A percentile compares a stretch with the other conserved stretches of the same genome.
Evolutionary conservation across 2,113 vertebrate genomes (phyloP).

Genomic region (Atherinomorus stipes): DNA sequence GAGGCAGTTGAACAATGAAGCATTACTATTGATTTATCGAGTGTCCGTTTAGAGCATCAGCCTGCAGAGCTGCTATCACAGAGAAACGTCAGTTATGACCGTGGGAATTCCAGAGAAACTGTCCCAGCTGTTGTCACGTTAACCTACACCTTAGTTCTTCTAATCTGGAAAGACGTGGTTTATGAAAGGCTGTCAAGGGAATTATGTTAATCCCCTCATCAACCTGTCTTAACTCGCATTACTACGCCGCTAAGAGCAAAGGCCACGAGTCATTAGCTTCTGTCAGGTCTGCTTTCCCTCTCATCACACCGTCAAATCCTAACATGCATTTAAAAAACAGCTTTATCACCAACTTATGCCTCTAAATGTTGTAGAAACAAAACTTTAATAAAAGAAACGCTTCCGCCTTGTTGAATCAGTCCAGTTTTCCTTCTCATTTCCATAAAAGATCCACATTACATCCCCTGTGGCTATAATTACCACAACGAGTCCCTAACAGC

Average conservation of each 20-base stretch:
- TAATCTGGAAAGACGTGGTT: neutral
- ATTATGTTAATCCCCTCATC: slow-evolving; percentile 29
- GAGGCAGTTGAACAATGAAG: slow-evolving; percentile 44
- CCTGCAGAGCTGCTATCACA: slow-evolving; percentile 32
- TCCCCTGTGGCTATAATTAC: slow-evolving; percentile 43
- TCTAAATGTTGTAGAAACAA: neutral
- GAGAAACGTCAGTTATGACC: slow-evolving; percentile 45
- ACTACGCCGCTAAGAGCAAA: neutral
- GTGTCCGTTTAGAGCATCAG: slow-evolving; percentile 57
- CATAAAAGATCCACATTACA: slow-evolving; percentile 2
- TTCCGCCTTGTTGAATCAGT: slow-evolving; percentile 2
- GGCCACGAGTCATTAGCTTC: slow-evolving; percentile 7
- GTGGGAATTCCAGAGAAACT: neutral
- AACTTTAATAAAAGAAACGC: neutral
- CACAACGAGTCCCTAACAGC: slow-evolving; percentile 11
- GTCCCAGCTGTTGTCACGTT: neutral
- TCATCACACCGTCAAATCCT: slow-evolving; percentile 30
- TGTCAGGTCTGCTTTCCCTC: slow-evolving; percentile 5
- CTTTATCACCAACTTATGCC: slow-evolving; percentile 1
- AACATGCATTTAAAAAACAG: slow-evolving; percentile 14
- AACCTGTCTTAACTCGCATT: slow-evolving; percentile 2
- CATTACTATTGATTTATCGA: slow-evolving; percentile 65
- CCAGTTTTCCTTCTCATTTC: slow-evolving; percentile 6
- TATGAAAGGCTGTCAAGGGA: slow-evolving; percentile 12
- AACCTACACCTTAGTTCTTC: slow-evolving; percentile 17